Evolutionary conservation across 2,888 invertebrate species (phyloP).

Genomic region (Augochlorella aurata): DNA sequence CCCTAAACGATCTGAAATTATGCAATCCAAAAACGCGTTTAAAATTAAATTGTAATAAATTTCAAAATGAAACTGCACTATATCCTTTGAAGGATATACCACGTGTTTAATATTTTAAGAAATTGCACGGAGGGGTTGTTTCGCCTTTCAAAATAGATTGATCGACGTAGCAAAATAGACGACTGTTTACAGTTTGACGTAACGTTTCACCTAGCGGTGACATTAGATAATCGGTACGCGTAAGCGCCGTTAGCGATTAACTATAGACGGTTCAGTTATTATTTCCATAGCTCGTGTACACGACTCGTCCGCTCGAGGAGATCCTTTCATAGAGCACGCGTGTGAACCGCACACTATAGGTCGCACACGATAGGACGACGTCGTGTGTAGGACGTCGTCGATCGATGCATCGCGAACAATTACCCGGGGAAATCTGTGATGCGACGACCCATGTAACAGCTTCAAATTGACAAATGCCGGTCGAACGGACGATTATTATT

Average conservation of each 20-base stretch:
- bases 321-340: slow-evolving; percentile 15
- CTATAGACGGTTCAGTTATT: slow-evolving; percentile 1
- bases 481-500: slow-evolving; percentile 9
- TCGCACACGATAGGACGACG: slow-evolving; percentile 19
- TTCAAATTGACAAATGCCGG: slow-evolving; percentile 21
- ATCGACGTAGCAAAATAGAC: neutral
- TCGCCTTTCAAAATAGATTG: neutral
- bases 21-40: too few species aligned
- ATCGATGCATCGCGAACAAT: slow-evolving; percentile 45
- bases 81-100: too few species aligned
- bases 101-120: too few species aligned
- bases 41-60: too few species aligned
- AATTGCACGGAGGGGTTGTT: too few species aligned
- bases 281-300: slow-evolving; percentile 13
- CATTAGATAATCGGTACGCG: neutral
- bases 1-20: too few species aligned
- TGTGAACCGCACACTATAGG: neutral
- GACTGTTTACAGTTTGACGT: neutral
- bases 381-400: slow-evolving; percentile 12
- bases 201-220: neutral
- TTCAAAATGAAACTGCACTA: too few species aligned
- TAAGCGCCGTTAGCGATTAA: neutral
- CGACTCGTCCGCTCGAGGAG: slow-evolving; percentile 8
- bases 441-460: slow-evolving; percentile 33
- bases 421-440: slow-evolving; percentile 36